These are phyloP conservation scores for Hippocampus guttulatus DNA, from an alignment of 2,113 vertebrate species.

Conservation along the genomic window DNA sequence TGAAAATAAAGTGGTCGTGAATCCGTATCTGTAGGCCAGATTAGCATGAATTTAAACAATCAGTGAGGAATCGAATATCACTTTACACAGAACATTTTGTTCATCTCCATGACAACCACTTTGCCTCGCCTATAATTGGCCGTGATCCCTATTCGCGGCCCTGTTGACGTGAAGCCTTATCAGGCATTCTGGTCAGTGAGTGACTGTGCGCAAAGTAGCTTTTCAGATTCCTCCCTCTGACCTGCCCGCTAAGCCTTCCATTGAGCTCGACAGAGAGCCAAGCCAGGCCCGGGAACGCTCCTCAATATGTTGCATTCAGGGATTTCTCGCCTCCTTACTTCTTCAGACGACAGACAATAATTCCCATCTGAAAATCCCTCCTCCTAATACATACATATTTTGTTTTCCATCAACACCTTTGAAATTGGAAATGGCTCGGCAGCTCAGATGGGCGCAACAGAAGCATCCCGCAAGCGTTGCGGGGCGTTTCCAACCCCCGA, in stretches of 20 bases:
- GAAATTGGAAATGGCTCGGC: slow-evolving; percentile 54
- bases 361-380: slow-evolving; percentile 56
- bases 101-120: slow-evolving; percentile 82
- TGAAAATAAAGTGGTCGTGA: neutral
- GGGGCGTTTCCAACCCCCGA: slow-evolving; percentile 46
- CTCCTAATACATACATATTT: slow-evolving; percentile 72
- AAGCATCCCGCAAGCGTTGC: slow-evolving; percentile 42
- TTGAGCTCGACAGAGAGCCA: slow-evolving; percentile 66
- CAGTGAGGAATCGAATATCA: slow-evolving; percentile 79
- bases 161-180: slow-evolving; percentile 82
- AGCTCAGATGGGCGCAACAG: slow-evolving; percentile 39
- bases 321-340: slow-evolving; percentile 33
- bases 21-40: slow-evolving; percentile 42
- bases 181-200: slow-evolving; percentile 85
- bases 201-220: slow-evolving; percentile 77
- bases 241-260: slow-evolving; percentile 70
- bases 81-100: slow-evolving; percentile 79
- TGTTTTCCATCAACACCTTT: slow-evolving; percentile 61
- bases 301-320: slow-evolving; percentile 57
- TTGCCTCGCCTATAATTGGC: slow-evolving; percentile 80
- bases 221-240: slow-evolving; percentile 74
- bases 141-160: slow-evolving; percentile 77
- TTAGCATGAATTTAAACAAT: slow-evolving; percentile 80
- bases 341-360: slow-evolving; percentile 54
- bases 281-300: slow-evolving; percentile 43